Base-by-base conservation (phyloP, 2,888 invertebrate genomes). In the Ernsta delagoae region DNA sequence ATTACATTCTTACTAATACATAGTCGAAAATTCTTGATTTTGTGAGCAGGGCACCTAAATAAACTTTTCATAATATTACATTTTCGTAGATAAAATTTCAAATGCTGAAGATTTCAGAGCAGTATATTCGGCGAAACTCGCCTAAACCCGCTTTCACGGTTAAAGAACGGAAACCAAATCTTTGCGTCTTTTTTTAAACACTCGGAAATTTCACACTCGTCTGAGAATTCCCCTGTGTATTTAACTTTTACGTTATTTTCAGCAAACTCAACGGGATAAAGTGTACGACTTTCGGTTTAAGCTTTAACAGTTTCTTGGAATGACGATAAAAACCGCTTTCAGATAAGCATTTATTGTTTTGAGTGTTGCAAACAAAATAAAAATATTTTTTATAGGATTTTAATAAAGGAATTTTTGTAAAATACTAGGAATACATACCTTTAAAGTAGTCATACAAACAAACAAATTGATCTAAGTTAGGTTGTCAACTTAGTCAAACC, bases 121-220 rank as follows among this genome's bases (percentile, higher is more conserved):
- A 16, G 60, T 56, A 56, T 43, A 56, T 48, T 56, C 12, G 56
- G 39, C n/a, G 41, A 45, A 5, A 54, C 39, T 34, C 45, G 34
- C 6, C 43, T 56, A 16, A 61, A 56, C 43, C 67, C 24, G 45
- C 36, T 67, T 61, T 61, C 36, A 61, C 36, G 61, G 67, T 67
- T 61, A 34, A 61, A 43, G 56, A 61, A 34, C 56, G 67, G 67
- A 61, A 61, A 67, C 56, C 43, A 12, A 67, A 67, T 53, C 57
- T 59, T 63, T 45, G 61, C 45, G 9, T 54, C 60, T 56, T 67
- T 67, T 67, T 64, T 56, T 60, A 43, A 61, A 67, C 54, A 45
- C 65, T 66, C 50, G 60, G 61, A 67, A 61, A 61, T 61, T 67
- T 67, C 61, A 67, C 67, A 67, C 56, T 67, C 56, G 43, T 43